These are phyloP conservation scores for Smutsia temminckii DNA, from an alignment of 2,797 vertebrate species.

Conservation along the genomic window DNA sequence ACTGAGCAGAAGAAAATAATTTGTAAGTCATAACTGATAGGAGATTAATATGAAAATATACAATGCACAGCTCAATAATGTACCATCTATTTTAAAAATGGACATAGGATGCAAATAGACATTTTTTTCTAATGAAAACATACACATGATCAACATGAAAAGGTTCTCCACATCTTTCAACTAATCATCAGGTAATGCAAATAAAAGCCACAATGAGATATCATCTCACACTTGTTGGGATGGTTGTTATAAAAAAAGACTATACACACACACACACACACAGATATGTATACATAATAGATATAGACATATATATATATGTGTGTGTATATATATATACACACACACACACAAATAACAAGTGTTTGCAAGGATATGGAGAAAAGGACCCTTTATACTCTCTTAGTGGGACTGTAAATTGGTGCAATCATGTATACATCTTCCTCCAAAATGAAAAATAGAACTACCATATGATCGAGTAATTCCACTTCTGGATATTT, in stretches of 20 bases:
- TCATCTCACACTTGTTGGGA: neutral
- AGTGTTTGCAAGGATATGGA: neutral
- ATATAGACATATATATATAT: too few species aligned
- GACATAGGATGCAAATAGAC: neutral
- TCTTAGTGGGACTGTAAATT: neutral
- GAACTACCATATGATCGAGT: neutral
- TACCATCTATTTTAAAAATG: neutral
- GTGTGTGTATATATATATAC: too few species aligned
- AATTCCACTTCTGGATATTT: neutral
- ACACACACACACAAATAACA: neutral
- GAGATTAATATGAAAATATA: neutral
- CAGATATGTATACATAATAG: too few species aligned
- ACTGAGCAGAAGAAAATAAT: neutral
- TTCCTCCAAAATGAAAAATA: neutral
- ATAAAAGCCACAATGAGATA: neutral
- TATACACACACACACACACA: too few species aligned
- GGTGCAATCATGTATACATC: neutral
- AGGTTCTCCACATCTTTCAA: neutral
- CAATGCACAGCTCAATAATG: neutral
- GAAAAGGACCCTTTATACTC: neutral
- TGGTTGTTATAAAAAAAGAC: neutral
- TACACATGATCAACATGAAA: neutral
- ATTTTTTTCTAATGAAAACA: neutral
- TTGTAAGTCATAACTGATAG: neutral
- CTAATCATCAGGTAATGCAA: neutral